Percentiles rank a stretch among this genome's conserved stretches.
phyloP scores from a whole-genome alignment of 2,113 vertebrate species.

The Alligator sinensis region DNA sequence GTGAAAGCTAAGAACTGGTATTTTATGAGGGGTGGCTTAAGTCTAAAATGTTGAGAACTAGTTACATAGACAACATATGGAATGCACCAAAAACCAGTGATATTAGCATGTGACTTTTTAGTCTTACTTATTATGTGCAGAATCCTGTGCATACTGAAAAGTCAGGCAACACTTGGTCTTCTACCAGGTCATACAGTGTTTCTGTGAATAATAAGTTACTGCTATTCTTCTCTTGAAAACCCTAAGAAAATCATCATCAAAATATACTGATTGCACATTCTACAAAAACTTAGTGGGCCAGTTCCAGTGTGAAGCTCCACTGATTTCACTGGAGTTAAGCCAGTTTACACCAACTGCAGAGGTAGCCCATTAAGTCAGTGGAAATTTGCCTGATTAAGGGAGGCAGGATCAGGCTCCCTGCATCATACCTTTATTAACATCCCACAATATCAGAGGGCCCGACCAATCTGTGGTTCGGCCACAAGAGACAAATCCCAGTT shows the following conservation, averaged over 20 bases:
- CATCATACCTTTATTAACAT: background rate
- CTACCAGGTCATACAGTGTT: background rate
- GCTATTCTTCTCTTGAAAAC: background rate
- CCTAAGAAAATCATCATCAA: background rate
- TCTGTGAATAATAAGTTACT: background rate
- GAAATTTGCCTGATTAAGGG: background rate
- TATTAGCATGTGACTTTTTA: background rate
- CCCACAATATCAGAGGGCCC: background rate
- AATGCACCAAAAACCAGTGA: background rate
- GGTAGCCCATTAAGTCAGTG: background rate
- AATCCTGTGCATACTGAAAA: background rate
- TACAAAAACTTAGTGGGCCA: background rate
- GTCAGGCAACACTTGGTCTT: background rate
- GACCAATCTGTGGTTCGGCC: background rate
- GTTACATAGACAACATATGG: background rate
- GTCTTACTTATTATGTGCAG: no score
- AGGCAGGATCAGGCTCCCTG: background rate
- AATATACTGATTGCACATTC: background rate
- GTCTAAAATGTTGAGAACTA: no score
- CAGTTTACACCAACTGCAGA: background rate
- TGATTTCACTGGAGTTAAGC: background rate
- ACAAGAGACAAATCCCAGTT: background rate
- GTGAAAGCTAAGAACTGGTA: no score
- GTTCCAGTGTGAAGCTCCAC: background rate
- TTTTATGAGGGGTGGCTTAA: no score